Evolutionary conservation across 2,888 invertebrate species (phyloP).

Genomic region (Drosophila aldrichi): DNA sequence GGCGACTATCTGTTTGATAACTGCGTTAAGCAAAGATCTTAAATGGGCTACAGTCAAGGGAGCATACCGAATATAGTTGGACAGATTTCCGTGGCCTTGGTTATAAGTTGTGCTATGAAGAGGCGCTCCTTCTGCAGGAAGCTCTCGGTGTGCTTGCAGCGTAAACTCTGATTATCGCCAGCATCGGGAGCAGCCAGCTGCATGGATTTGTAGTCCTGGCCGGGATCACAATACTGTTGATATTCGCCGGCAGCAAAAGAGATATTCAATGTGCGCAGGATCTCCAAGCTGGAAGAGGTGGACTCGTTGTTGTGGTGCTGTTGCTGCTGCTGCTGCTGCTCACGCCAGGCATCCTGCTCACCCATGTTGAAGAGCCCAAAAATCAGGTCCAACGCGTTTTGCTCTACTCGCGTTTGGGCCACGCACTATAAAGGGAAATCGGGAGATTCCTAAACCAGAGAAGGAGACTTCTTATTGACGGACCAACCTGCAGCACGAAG

Average conservation of each 20-base stretch:
- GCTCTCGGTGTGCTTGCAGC: constrained; percentile 73
- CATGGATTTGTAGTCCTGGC: constrained; percentile 66
- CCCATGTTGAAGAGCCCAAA: constrained; percentile 83
- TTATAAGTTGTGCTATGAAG: constrained; percentile 78
- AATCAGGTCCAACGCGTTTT: constrained; percentile 80
- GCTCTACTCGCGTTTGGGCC: constrained; percentile 79
- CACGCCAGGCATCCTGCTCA: constrained; percentile 76
- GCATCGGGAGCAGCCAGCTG: constrained; percentile 21
- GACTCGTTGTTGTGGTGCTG: constrained; percentile 78
- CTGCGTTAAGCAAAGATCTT: background rate
- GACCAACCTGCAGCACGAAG: constrained; percentile 89
- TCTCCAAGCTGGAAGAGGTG: constrained; percentile 84
- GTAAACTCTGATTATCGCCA: constrained; percentile 56
- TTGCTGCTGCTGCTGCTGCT: constrained; percentile 55
- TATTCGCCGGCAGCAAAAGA: constrained; percentile 78
- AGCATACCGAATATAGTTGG: constrained; percentile 79
- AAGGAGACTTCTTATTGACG: rapidly evolving
- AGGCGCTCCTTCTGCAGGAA: constrained; percentile 78
- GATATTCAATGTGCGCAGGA: constrained; percentile 82
- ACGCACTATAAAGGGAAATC: constrained; percentile 55
- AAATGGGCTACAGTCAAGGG: background rate
- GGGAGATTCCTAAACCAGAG: background rate
- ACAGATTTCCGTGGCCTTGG: constrained; percentile 80
- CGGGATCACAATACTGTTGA: constrained; percentile 69
- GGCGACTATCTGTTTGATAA: constrained; percentile 49